These are phyloP conservation scores for Acleris cristana DNA, from an alignment of 2,888 invertebrate species.

Conservation along the genomic window DNA sequence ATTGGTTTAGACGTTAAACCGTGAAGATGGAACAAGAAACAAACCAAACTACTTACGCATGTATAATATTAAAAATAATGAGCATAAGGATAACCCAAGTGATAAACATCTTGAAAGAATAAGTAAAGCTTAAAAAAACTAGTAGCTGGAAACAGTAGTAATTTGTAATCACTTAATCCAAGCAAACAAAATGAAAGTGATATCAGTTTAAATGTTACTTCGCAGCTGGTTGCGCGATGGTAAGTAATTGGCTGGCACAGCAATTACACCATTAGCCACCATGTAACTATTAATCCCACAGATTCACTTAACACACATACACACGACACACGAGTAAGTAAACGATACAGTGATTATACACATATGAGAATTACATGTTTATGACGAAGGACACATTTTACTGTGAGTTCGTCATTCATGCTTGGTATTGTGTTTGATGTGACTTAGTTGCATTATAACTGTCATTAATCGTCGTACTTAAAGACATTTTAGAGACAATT, in stretches of 20 bases:
- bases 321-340: slow-evolving; percentile 25
- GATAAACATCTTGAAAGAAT: too few relatives aligned
- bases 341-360: slow-evolving; percentile 36
- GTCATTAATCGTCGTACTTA: too few relatives aligned
- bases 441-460: background rate
- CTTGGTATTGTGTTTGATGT: slow-evolving; percentile 17
- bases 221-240: slow-evolving; percentile 23
- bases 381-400: slow-evolving; percentile 30
- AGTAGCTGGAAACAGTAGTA: too few relatives aligned
- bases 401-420: slow-evolving; percentile 22
- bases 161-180: background rate
- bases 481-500: too few relatives aligned
- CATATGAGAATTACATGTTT: slow-evolving; percentile 27
- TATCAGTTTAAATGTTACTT: slow-evolving; percentile 7
- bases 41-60: background rate
- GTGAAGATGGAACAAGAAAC: background rate
- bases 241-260: slow-evolving; percentile 33
- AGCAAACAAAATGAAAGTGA: slow-evolving; percentile 20
- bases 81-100: too few relatives aligned
- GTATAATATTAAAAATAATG: too few relatives aligned
- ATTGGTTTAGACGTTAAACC: background rate
- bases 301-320: slow-evolving; percentile 13
- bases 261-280: slow-evolving; percentile 32
- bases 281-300: slow-evolving; percentile 4
- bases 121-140: too few relatives aligned